Base-by-base conservation (phyloP, 2,888 invertebrate species). In the Oithona nana region DNA sequence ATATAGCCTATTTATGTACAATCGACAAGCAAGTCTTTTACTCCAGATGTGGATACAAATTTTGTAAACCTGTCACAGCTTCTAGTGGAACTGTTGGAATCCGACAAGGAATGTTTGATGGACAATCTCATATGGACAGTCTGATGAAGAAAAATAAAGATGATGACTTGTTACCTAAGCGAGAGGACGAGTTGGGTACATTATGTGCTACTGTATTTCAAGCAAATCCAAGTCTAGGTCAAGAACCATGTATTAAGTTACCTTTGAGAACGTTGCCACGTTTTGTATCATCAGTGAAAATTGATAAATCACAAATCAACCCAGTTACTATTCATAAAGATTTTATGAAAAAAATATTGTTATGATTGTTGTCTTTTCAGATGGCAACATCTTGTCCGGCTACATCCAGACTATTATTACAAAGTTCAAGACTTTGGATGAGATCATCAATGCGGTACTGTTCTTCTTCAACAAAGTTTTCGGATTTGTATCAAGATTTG, bases 1-100 rank as follows among this genome's bases (percentile, higher is more conserved):
- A 29, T n/a, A 24, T 16, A 13, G 31, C 54, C 22, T 60, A 51
- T 24, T 59, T 63, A 3, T 59, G 31, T 51, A 63, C 63, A 1
- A 30, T 51, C 24, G 63, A 63, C 63, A 49, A 60, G 30, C 63
- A 60, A 59, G 4, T n/a, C 22, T 63, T 63, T 48, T 63, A 63
- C 63, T 50, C 59, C n/a, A 56, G 59, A 26, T 26, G 61, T 2
- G 59, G 58, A 1, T 63, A 63, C 50, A 26, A n/a, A 3, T 52
- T 24, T 8, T 63, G 63, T 39, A n/a, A 49, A 20, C 63, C 63
- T 20, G 31, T 63, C 1, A 30, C 24, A 16, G 39, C 63, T 20
- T 63, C 39, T 28, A 52, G 63, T 1, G 63, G 63, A 57, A 57
- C 39, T 39, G 39, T 39, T 16, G 16, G 39, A 11, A 11, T 39